These are phyloP conservation scores for Drosophila paulistorum DNA, from an alignment of 1,140 invertebrate genomes.

Conservation along the genomic window DNA sequence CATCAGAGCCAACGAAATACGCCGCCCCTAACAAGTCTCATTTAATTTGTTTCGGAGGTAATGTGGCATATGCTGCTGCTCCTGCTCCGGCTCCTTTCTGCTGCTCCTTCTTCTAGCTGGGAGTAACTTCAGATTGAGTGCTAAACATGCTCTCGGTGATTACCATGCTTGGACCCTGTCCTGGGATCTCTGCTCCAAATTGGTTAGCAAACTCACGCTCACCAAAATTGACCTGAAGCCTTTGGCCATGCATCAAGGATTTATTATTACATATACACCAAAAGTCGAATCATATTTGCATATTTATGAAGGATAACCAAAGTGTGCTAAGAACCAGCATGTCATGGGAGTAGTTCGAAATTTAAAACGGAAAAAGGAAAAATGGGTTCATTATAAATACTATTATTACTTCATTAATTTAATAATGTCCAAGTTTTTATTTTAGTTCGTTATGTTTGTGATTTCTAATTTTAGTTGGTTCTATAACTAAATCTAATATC, in stretches of 20 bases:
- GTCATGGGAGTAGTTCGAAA: background rate
- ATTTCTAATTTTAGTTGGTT: too few species aligned
- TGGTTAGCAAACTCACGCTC: conserved; percentile 26
- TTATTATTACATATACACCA: conserved; percentile 53
- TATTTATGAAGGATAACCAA: conserved; percentile 78
- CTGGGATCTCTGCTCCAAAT: conserved; percentile 16
- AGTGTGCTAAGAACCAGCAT: conserved; percentile 6
- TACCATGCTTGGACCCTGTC: conserved; percentile 7
- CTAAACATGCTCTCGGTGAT: conserved; percentile 55
- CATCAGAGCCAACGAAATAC: conserved; percentile 52
- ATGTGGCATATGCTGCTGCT: conserved; percentile 65
- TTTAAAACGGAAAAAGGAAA: too few species aligned
- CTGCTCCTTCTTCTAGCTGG: conserved; percentile 19
- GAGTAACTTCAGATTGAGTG: conserved; percentile 74
- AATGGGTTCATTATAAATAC: too few species aligned
- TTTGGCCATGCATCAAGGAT: conserved; percentile 64
- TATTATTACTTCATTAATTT: too few species aligned
- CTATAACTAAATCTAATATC: too few species aligned
- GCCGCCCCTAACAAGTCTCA: conserved; percentile 70
- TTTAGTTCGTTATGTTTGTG: too few species aligned
- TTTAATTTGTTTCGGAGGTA: conserved; percentile 80
- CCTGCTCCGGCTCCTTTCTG: background rate
- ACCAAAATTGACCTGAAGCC: conserved; percentile 57
- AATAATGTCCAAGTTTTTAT: too few species aligned
- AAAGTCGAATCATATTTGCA: conserved; percentile 59